Percentiles rank a stretch among this genome's conserved stretches.
These are phyloP conservation scores for Corythornis leucogaster DNA, from an alignment of 2,797 vertebrate genomes.

Conservation along the genomic window DNA sequence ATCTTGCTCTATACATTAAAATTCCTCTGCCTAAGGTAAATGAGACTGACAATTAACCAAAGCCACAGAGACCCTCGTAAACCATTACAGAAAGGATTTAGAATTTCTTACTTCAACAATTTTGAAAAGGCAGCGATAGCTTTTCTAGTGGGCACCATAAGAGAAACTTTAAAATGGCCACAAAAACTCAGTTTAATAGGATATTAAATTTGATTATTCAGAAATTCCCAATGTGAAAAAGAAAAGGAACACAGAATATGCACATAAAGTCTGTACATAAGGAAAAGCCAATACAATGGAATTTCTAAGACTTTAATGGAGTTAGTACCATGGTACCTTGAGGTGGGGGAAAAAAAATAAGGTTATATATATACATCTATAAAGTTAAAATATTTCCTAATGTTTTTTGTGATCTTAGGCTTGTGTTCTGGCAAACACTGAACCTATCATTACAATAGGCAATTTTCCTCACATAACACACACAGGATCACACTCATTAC, in stretches of 20 bases:
- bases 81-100: neutral
- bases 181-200: conserved; percentile 26
- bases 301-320: neutral
- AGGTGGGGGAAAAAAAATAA: neutral
- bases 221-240: neutral
- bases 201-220: conserved; percentile 24
- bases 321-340: neutral
- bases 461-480: neutral
- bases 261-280: neutral
- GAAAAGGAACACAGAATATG: neutral
- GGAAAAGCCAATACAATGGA: neutral
- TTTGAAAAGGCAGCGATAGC: neutral
- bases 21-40: conserved; percentile 60
- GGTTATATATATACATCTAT: too few relatives aligned
- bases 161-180: neutral
- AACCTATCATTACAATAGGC: neutral
- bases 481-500: neutral
- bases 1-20: conserved; percentile 61
- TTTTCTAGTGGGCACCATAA: neutral
- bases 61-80: conserved; percentile 51
- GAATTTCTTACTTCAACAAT: neutral
- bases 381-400: neutral
- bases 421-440: neutral
- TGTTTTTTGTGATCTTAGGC: neutral
- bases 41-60: conserved; percentile 62